phyloP scores from a whole-genome alignment of 2,888 invertebrate species.

The Eilema caniola region DNA sequence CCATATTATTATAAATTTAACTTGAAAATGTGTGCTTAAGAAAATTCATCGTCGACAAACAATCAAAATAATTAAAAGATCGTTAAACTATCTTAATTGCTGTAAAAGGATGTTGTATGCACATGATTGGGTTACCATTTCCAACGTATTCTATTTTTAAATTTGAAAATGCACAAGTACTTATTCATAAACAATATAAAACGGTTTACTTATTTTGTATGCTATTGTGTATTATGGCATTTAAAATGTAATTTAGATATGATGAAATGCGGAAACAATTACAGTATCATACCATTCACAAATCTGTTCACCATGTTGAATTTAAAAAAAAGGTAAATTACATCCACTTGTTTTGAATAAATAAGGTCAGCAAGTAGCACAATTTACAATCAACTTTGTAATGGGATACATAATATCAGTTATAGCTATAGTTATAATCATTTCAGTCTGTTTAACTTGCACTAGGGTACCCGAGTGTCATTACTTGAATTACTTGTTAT shows the following conservation, averaged over 20 bases:
- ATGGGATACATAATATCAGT: not conserved
- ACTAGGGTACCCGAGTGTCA: no score
- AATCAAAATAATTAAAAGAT: not conserved
- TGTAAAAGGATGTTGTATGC: not conserved
- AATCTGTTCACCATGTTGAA: not conserved
- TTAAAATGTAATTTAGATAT: slow-evolving; percentile 14
- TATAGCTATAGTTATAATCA: not conserved
- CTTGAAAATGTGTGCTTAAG: not conserved
- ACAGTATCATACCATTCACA: slow-evolving; percentile 7
- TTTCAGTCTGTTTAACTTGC: no score
- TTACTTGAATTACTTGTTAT: no score
- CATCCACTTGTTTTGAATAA: not conserved
- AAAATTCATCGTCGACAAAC: not conserved
- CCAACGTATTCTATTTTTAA: not conserved
- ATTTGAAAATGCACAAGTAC: not conserved
- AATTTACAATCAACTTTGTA: not conserved
- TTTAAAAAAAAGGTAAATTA: not conserved
- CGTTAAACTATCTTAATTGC: no score
- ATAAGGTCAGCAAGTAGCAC: not conserved
- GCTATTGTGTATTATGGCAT: not conserved
- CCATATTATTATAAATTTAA: not conserved
- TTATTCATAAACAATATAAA: not conserved
- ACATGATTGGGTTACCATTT: not conserved
- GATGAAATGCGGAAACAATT: slow-evolving; percentile 18
- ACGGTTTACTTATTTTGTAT: not conserved